Percentiles rank a stretch among this genome's conserved stretches.
phyloP scores from a whole-genome alignment of 1,140 invertebrate genomes.

The Lysiphlebus fabarum region DNA sequence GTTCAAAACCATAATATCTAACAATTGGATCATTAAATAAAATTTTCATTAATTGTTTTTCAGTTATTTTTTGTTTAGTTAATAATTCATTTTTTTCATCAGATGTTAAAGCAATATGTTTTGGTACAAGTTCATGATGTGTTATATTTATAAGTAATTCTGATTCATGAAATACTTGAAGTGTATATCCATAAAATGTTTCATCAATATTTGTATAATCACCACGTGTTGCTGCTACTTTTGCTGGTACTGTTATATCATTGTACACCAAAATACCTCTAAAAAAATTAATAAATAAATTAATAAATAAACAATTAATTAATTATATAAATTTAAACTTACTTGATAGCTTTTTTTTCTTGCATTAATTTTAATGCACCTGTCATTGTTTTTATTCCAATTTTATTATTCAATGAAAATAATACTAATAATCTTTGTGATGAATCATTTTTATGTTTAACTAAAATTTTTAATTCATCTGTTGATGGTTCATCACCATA shows the following conservation, averaged over 20 bases:
- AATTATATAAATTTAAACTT: conserved; percentile 73
- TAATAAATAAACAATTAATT: not conserved
- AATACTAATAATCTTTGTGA: conserved; percentile 99
- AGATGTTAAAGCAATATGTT: conserved; percentile 96
- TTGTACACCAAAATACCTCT: conserved; percentile 72
- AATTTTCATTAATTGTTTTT: conserved; percentile 98
- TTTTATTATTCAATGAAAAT: conserved; percentile 98
- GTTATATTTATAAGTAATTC: conserved; percentile 99
- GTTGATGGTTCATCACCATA: conserved; percentile 94
- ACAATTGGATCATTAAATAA: conserved; percentile 97
- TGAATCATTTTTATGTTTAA: conserved; percentile 99
- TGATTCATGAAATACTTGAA: conserved; percentile 98
- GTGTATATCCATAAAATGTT: conserved; percentile 98
- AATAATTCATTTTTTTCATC: conserved; percentile 97
- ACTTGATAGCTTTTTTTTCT: conserved; percentile 96
- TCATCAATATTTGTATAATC: conserved; percentile 65
- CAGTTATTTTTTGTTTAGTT: conserved; percentile 94
- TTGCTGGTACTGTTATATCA: conserved; percentile 99
- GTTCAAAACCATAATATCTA: conserved; percentile 93
- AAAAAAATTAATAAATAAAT: conserved; percentile 42
- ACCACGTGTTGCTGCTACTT: conserved; percentile 67
- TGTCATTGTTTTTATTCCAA: conserved; percentile 98
- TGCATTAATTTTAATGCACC: conserved; percentile 99
- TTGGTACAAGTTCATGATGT: conserved; percentile 97
- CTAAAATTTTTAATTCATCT: conserved; percentile 91